Evolutionary conservation across 2,113 vertebrate genomes (phyloP), one percentile per base, ranked within the genome.

Genomic region (Craseonycteris thonglongyai): DNA sequence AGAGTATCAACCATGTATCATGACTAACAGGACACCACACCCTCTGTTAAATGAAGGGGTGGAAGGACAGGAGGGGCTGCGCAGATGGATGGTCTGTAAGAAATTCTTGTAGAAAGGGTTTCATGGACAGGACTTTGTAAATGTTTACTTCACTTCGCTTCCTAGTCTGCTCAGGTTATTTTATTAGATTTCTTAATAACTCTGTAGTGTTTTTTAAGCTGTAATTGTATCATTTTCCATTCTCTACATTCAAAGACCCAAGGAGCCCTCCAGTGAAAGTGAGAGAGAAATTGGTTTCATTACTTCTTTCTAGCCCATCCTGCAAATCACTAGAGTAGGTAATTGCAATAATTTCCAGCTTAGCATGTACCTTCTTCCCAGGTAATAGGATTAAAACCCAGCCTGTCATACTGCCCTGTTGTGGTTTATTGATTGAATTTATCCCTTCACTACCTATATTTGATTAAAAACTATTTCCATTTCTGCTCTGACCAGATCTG

Each of bases 281-380:
- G 6, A 69, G n/a, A 92, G 71, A 95, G 72, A 92, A 97, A 96
- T 93, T 88, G 81, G 68, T 71, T 90, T 96, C 88, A 96, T 97
- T 97, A 95, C 51, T 79, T 96, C 88, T 84, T 90, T 74, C 85
- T 94, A 1, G 0, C 24, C 42, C 56, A 78, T 76, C 63, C 22
- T 85, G 56, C 63, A 94, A 94, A 97, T 96, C 91, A 96, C 78
- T 54, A 82, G 61, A 11, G 24, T 84, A 42, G 38, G 72, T 94
- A 96, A 97, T 95, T 96, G 65, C 94, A 92, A 71, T 95, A 97
- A 97, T 92, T 92, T 97, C 66, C 81, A 94, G 38, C 56, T 95
- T 96, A 96, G 91, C 91, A 88, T 74, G 93, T 28, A 88, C 78
- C 33, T 90, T 81, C 81, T 81, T 79, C 19, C 49, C 68, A 45